Evolutionary conservation across 2,888 invertebrate genomes (phyloP).

Genomic region (Lingula anatina): DNA sequence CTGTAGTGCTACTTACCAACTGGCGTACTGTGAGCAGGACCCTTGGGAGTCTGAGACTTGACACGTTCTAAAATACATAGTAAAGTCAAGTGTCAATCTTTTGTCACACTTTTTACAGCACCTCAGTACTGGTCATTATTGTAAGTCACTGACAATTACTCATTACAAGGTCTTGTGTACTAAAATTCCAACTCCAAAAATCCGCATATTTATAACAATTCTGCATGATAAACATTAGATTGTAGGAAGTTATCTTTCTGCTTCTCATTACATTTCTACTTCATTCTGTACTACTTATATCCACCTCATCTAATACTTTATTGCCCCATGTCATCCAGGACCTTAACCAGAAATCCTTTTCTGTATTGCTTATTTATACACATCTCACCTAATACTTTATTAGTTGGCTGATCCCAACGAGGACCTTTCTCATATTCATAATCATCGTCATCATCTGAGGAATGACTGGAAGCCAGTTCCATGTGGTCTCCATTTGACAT

Average conservation of each 20-base stretch:
- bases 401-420: constrained; percentile 28
- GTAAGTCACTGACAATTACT: neutral
- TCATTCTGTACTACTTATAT: neutral
- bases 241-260: no score
- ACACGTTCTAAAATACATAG: neutral
- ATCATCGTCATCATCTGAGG: constrained; percentile 77
- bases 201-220: neutral
- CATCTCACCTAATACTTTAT: constrained; percentile 33
- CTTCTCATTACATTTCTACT: neutral
- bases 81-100: no score
- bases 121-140: no score
- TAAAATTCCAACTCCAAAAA: no score
- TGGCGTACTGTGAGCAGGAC: neutral
- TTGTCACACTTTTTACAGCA: no score
- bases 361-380: neutral
- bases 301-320: no score
- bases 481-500: constrained; percentile 57
- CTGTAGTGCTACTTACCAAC: no score
- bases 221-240: neutral
- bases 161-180: neutral
- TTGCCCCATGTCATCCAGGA: no score
- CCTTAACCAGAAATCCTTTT: no score
- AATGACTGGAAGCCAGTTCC: constrained; percentile 91
- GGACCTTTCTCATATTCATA: constrained; percentile 19
- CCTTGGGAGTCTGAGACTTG: neutral